Conservation (phyloP, 2,888 invertebrate genomes). For the Athalia circularis region DNA sequence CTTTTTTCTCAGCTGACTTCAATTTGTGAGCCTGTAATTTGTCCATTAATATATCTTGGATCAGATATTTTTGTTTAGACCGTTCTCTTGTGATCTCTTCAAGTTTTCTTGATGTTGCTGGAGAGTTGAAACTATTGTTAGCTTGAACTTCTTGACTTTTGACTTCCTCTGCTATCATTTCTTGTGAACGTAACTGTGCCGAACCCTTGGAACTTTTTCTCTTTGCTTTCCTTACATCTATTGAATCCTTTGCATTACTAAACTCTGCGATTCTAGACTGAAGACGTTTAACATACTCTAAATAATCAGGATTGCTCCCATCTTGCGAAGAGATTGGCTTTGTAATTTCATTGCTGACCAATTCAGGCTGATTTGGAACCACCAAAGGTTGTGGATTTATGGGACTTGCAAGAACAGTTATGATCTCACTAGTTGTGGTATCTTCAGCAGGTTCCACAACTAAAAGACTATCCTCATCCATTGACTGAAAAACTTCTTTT, state of each 20-base stretch:
- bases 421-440: constrained; percentile 75
- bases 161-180: constrained; percentile 75
- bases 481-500: constrained; percentile 64
- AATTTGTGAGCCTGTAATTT: constrained; percentile 83
- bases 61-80: constrained; percentile 88
- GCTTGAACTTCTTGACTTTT: constrained; percentile 70
- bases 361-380: constrained; percentile 33
- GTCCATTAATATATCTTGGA: constrained; percentile 89
- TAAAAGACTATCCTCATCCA: constrained; percentile 79
- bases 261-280: constrained; percentile 83
- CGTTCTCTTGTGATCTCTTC: constrained; percentile 88
- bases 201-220: constrained; percentile 75
- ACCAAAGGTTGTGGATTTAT: constrained; percentile 66
- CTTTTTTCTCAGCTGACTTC: constrained; percentile 78
- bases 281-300: constrained; percentile 81
- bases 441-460: constrained; percentile 79
- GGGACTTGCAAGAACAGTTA: constrained; percentile 77
- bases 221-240: constrained; percentile 79
- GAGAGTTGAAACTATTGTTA: constrained; percentile 72
- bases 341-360: constrained; percentile 48
- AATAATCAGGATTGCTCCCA: constrained; percentile 71
- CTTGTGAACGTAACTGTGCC: constrained; percentile 74
- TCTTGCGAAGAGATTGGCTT: constrained; percentile 57
- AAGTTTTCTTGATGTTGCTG: constrained; percentile 80
- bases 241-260: constrained; percentile 82